Conservation (phyloP, 1,140 invertebrate species). For the Drosophila kurseongensis region DNA sequence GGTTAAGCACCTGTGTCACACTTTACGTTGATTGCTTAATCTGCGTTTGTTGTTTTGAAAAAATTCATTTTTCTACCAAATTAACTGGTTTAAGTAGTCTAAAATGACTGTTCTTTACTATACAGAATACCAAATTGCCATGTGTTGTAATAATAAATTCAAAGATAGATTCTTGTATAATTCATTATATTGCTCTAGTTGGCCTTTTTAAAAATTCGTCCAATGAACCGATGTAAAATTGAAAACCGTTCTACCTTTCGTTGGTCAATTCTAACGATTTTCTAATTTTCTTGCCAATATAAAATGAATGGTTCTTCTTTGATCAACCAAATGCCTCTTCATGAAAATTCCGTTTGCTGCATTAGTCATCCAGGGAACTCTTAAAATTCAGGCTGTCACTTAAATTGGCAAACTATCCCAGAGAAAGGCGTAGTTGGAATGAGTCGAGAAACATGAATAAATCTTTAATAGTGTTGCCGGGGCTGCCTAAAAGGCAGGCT, state of each 20-base stretch:
- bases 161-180: too few relatives aligned
- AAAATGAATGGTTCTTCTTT: not conserved
- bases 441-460: conserved; percentile 48
- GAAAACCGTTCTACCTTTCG: too few relatives aligned
- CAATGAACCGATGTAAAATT: too few relatives aligned
- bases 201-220: too few relatives aligned
- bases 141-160: too few relatives aligned
- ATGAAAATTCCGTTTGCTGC: not conserved
- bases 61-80: too few relatives aligned
- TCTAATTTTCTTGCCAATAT: not conserved
- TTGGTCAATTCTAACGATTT: not conserved
- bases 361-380: conserved; percentile 11
- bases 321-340: not conserved
- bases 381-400: conserved; percentile 21
- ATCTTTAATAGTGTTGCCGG: conserved; percentile 54
- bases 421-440: not conserved
- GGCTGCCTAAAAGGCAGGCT: conserved; percentile 42
- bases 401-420: conserved; percentile 26
- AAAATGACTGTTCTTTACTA: too few relatives aligned
- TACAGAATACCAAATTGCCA: too few relatives aligned
- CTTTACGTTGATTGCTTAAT: too few relatives aligned
- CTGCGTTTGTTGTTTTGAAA: too few relatives aligned
- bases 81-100: too few relatives aligned
- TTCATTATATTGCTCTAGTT: too few relatives aligned
- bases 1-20: not conserved